Evolutionary conservation across 2,797 vertebrate species (phyloP).

Genomic region (Chiroxiphia lanceolata): DNA sequence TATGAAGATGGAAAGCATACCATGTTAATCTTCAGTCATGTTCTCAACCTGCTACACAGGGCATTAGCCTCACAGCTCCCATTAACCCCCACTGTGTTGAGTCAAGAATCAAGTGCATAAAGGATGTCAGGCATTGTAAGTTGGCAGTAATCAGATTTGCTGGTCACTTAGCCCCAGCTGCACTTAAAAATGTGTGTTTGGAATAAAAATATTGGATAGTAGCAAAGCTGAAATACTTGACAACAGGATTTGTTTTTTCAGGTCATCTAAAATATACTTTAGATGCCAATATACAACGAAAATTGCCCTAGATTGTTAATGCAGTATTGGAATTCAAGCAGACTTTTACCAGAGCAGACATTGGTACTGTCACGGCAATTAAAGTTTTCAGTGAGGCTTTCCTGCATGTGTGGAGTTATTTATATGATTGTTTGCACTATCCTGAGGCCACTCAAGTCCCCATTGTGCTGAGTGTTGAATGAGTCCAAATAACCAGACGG

Average conservation of each 20-base stretch:
- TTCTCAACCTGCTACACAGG: background rate
- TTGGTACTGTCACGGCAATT: conserved; percentile 4
- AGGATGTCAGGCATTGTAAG: background rate
- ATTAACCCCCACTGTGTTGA: conserved; percentile 21
- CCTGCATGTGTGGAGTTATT: background rate
- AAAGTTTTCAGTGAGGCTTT: conserved; percentile 10
- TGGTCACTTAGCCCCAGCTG: conserved; percentile 22
- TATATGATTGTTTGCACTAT: background rate
- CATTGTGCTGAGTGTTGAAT: background rate
- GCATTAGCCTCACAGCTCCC: conserved; percentile 23
- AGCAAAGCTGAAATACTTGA: conserved; percentile 7
- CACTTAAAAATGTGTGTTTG: conserved; percentile 25
- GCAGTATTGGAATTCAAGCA: background rate
- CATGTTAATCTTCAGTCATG: background rate
- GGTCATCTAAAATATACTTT: background rate
- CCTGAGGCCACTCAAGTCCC: background rate
- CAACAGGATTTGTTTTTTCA: background rate
- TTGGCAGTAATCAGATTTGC: conserved; percentile 2
- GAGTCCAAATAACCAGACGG: conserved; percentile 5
- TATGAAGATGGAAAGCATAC: conserved; percentile 26
- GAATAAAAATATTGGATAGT: conserved; percentile 7
- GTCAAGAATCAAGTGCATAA: conserved; percentile 30
- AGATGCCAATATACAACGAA: background rate
- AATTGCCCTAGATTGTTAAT: background rate
- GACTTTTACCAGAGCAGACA: background rate